These are phyloP conservation scores for Parazoanthus swiftii DNA, from an alignment of 92 coral and sea anemone species.

Conservation along the genomic window DNA sequence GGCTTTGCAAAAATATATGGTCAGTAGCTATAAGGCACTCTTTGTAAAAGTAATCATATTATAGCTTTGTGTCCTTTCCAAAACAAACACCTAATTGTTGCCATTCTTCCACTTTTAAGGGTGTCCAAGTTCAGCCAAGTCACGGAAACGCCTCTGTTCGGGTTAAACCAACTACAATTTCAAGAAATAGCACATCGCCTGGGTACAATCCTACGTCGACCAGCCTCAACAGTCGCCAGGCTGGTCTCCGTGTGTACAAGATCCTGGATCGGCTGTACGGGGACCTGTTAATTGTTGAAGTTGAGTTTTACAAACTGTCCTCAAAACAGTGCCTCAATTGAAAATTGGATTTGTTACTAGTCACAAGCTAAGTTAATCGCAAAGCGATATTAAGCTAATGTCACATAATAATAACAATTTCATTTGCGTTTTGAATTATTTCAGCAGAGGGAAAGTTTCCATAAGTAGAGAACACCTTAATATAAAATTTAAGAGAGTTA, in stretches of 20 bases:
- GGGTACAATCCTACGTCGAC: not conserved
- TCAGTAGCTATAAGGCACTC: not conserved
- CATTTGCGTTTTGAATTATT: too few relatives aligned
- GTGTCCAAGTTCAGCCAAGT: not conserved
- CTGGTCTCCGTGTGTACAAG: not conserved
- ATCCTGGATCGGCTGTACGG: not conserved
- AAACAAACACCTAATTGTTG: too few relatives aligned
- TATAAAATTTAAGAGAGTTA: too few relatives aligned
- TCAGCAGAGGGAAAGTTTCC: too few relatives aligned
- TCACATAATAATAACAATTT: too few relatives aligned
- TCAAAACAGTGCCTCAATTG: not conserved
- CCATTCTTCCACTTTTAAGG: not conserved
- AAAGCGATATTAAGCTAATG: not conserved
- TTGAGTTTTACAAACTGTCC: not conserved
- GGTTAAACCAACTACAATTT: not conserved
- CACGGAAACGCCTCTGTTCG: not conserved
- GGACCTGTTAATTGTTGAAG: not conserved
- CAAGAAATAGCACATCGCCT: slow-evolving; percentile 1
- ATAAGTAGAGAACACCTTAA: too few relatives aligned
- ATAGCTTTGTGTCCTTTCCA: not conserved
- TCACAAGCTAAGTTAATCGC: not conserved
- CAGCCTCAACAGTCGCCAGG: slow-evolving; percentile 3
- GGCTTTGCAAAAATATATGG: not conserved
- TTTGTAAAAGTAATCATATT: not conserved
- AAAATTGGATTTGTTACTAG: not conserved